phyloP scores from a whole-genome alignment of 2,113 vertebrate genomes.

The Gymnobelideus leadbeateri region DNA sequence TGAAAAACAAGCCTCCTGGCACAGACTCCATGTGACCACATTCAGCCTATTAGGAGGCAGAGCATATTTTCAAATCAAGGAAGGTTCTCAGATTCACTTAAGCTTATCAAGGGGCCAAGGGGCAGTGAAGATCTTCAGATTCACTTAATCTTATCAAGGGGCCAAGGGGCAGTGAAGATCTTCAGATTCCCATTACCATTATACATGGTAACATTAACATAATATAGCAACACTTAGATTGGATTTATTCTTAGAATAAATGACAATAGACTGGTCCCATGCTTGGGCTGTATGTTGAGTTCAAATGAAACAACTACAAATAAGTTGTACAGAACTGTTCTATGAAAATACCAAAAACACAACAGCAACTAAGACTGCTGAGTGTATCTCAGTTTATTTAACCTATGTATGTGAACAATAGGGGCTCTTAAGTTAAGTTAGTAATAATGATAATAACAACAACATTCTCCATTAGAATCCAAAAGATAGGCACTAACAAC shows the following conservation, averaged over 20 bases:
- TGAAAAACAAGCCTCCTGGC: too few species aligned
- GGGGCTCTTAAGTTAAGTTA: background rate
- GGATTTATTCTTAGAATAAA: background rate
- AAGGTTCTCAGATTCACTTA: too few species aligned
- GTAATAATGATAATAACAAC: background rate
- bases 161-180: too few species aligned
- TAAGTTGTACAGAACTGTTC: background rate
- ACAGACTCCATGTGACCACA: too few species aligned
- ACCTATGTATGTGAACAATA: background rate
- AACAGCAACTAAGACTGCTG: background rate
- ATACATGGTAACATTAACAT: too few species aligned
- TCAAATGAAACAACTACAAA: background rate
- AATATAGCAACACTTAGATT: background rate
- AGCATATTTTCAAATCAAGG: too few species aligned
- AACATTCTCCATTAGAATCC: background rate
- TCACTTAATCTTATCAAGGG: too few species aligned
- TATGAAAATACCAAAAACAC: background rate
- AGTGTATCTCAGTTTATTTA: background rate
- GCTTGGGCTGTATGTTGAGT: background rate
- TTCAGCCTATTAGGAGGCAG: too few species aligned
- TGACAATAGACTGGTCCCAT: background rate
- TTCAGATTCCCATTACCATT: too few species aligned
- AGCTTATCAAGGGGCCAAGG: too few species aligned
- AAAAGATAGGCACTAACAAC: conserved; percentile 21
- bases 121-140: too few species aligned